Evolutionary conservation across 2,888 invertebrate genomes (phyloP).

Genomic region (Eugnorisma glareosa): DNA sequence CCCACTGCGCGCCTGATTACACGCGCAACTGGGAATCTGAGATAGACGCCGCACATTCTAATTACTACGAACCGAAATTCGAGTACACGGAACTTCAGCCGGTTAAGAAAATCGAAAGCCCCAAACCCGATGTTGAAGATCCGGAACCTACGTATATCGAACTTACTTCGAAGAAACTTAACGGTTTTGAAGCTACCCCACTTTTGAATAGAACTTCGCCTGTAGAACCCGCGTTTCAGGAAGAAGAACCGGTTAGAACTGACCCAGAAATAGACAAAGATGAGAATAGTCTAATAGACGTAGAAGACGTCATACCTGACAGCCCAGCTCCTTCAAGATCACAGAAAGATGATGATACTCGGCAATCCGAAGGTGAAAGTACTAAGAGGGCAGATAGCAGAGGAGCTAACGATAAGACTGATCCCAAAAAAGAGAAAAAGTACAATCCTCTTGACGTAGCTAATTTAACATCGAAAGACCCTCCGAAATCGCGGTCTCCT

Average conservation of each 20-base stretch:
- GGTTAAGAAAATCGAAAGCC: conserved; percentile 85
- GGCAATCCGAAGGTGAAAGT: conserved; percentile 75
- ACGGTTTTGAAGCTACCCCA: conserved; percentile 77
- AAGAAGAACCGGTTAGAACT: conserved; percentile 85
- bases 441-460: conserved; percentile 92
- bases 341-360: conserved; percentile 73
- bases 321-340: conserved; percentile 75
- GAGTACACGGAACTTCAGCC: conserved; percentile 86
- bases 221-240: conserved; percentile 83
- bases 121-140: conserved; percentile 83
- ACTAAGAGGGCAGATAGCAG: conserved; percentile 78
- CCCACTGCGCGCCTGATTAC: conserved; percentile 86
- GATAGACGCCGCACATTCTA: conserved; percentile 88
- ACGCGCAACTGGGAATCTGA: conserved; percentile 89
- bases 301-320: conserved; percentile 86
- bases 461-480: conserved; percentile 91
- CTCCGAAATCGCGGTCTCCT: conserved; percentile 88
- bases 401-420: conserved; percentile 80
- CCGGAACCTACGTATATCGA: conserved; percentile 87
- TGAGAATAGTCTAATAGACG: conserved; percentile 86
- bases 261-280: conserved; percentile 89
- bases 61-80: conserved; percentile 86
- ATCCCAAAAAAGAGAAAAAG: conserved; percentile 87
- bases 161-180: conserved; percentile 84
- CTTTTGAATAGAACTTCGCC: conserved; percentile 80